Conservation (phyloP, 2,888 invertebrate genomes). For the Ophioninae sp. region DNA sequence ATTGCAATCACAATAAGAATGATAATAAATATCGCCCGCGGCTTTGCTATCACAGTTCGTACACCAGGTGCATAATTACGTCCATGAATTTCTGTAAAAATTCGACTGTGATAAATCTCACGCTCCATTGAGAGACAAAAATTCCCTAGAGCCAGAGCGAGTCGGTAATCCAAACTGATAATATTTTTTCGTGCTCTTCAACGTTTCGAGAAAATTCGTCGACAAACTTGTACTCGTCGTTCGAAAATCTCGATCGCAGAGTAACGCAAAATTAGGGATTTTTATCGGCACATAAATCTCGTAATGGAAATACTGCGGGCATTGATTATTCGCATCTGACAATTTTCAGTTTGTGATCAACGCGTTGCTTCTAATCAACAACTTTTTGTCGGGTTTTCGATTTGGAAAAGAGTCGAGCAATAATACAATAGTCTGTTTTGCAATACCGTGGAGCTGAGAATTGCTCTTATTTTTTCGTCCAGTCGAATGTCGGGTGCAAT, state of each 20-base stretch:
- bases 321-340: no score
- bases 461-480: no score
- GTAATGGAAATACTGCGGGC: no score
- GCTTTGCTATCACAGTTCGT: constrained; percentile 57
- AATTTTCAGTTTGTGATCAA: no score
- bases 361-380: no score
- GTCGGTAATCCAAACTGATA: constrained; percentile 30
- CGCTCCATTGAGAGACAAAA: constrained; percentile 11
- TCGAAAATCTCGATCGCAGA: constrained; percentile 1
- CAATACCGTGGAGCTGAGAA: no score
- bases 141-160: neutral
- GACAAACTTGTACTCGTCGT: constrained; percentile 34
- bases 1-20: constrained; percentile 28
- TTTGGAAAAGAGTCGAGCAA: neutral
- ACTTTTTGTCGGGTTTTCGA: no score
- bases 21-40: constrained; percentile 34
- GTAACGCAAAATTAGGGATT: neutral
- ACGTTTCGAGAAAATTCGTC: constrained; percentile 17
- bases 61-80: constrained; percentile 37
- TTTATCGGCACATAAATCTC: no score
- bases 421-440: no score
- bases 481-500: no score
- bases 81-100: constrained; percentile 52
- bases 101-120: constrained; percentile 38
- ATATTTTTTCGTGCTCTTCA: constrained; percentile 11